A percentile compares a stretch with the other conserved stretches of the same genome.
Evolutionary conservation across 2,888 invertebrate species (phyloP).

Genomic region (Ophioninae sp.): DNA sequence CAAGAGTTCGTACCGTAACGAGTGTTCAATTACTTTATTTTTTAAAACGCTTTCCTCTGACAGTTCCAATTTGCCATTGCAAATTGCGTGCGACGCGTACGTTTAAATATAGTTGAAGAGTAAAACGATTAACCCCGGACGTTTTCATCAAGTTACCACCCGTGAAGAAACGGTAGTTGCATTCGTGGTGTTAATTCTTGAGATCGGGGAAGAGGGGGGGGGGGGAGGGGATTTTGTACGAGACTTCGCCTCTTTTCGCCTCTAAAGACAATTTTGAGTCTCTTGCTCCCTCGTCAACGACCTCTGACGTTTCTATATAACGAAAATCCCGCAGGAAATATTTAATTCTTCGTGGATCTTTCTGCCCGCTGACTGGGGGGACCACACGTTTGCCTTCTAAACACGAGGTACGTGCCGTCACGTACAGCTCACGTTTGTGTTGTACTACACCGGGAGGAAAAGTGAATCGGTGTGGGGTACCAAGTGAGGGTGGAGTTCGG

Average conservation of each 20-base stretch:
- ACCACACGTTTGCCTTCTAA: constrained; percentile 71
- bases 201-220: no score
- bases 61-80: no score
- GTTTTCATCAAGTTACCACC: no score
- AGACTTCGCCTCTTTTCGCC: constrained; percentile 17
- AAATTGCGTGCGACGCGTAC: no score
- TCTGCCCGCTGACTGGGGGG: constrained; percentile 64
- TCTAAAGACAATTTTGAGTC: constrained; percentile 52
- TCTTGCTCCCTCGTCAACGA: constrained; percentile 10
- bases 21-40: constrained; percentile 6
- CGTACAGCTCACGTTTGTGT: constrained; percentile 66
- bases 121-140: no score
- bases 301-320: constrained; percentile 34
- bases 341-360: constrained; percentile 64
- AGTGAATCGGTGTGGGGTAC: constrained; percentile 27
- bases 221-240: constrained; percentile 29
- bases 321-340: constrained; percentile 60
- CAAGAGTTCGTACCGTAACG: background rate
- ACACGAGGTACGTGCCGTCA: constrained; percentile 71
- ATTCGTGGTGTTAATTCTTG: background rate
- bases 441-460: constrained; percentile 51
- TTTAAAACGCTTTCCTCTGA: background rate
- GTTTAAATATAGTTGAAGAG: no score
- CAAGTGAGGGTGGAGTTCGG: constrained; percentile 55
- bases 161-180: no score